Percentiles rank a stretch among this genome's conserved stretches.
Evolutionary conservation across 2,113 vertebrate genomes (phyloP).

Genomic region (Thamnophis sirtalis): DNA sequence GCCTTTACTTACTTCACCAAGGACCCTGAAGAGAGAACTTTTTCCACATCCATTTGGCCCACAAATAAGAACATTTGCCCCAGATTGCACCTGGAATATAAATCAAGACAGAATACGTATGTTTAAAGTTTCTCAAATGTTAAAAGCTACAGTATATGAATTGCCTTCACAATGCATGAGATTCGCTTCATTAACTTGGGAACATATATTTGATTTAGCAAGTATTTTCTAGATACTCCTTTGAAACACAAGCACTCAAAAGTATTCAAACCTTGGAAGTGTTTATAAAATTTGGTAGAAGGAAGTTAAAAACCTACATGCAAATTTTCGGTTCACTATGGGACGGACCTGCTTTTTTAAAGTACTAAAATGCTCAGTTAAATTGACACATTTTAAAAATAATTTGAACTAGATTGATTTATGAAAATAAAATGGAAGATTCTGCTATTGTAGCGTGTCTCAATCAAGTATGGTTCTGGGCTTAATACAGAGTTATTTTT

Average conservation of each 20-base stretch:
- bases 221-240: not conserved
- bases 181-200: not conserved
- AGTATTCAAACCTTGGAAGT: not conserved
- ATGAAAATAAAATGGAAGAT: not conserved
- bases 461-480: not conserved
- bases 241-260: not conserved
- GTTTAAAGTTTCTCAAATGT: not conserved
- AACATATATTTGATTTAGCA: not conserved
- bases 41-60: constrained; percentile 98
- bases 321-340: not conserved
- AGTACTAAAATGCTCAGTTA: not conserved
- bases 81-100: constrained; percentile 82
- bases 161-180: not conserved
- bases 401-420: not conserved
- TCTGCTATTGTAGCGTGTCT: not conserved
- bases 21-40: constrained; percentile 93
- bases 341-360: not conserved
- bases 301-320: not conserved
- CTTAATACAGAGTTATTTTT: not conserved
- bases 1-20: constrained; percentile 85
- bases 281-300: not conserved
- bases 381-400: not conserved
- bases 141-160: not conserved
- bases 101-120: not conserved
- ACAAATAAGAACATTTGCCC: constrained; percentile 95